Evolutionary conservation across 53 echinoderm and acorn worm genomes (phyloP), one percentile per base, ranked within the genome.

Genomic region (Stichopus horrens): DNA sequence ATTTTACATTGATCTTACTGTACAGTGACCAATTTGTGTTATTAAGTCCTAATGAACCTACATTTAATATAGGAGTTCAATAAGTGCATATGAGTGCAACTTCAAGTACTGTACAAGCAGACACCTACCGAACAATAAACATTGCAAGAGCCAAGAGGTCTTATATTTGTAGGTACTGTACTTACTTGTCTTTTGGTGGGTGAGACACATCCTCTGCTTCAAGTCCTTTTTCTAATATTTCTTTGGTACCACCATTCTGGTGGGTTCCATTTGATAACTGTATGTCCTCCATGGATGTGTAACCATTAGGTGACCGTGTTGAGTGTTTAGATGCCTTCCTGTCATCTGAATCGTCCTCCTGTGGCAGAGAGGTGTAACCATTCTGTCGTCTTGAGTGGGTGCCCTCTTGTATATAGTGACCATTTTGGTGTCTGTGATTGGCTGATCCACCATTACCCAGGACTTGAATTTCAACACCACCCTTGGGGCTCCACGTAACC

Each of bases 181-280:
- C 81, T 81, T 21, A 81, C 81, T 81, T 81, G 81, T 81, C 81
- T 81, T 20, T 81, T 5, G 81, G 81, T 19, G 58, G 13, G 57
- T 8, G 4, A 9, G 54, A 52, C 7, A 52, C 9, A 20, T 58
- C 81, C 19, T 57, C 81, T 81, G 19, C 81, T 56, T 23, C 81
- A 57, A 57, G 21, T 5, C 57, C 58, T 57, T 57, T 81, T 53
- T 81, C 81, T 57, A 57, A 81, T 53, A 56, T 81, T 53, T 81
- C 81, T 53, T 81, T 81, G 9, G 21, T 81, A 4, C 56, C 81
- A 81, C 81, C 81, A 19, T 81, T 81, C 19, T 53, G 79, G 79
- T 79, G 79, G 7, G 79, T 6, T 18, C 54, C n/a, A 18, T 79
- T 79, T 55, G 81, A 56, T 57, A 81, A 58, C 57, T 81, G 19